Evolutionary conservation across 1,140 invertebrate species (phyloP).

Genomic region (Drosophila murphyi): DNA sequence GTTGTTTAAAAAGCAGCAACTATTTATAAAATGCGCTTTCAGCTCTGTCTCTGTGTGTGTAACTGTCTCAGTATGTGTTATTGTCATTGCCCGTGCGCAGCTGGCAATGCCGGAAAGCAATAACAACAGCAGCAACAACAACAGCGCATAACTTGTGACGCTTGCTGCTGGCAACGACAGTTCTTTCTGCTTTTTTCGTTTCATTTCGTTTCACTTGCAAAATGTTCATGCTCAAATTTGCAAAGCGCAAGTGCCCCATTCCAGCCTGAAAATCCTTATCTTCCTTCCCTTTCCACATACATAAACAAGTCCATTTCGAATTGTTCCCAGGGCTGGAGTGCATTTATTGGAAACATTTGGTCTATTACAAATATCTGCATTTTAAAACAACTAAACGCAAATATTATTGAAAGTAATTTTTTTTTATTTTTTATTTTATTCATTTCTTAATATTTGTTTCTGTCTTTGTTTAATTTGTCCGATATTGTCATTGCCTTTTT

Average conservation of each 20-base stretch:
- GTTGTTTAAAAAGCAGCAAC: constrained; percentile 58
- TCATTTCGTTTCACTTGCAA: constrained; percentile 37
- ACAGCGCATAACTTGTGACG: constrained; percentile 63
- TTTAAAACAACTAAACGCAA: constrained; percentile 58
- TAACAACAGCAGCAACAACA: constrained; percentile 34
- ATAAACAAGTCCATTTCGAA: constrained; percentile 61
- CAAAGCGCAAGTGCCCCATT: constrained; percentile 63
- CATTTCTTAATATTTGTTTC: background rate
- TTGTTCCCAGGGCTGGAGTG: constrained; percentile 59
- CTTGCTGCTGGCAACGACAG: constrained; percentile 65
- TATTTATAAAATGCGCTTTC: constrained; percentile 81
- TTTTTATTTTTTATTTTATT: constrained; percentile 16
- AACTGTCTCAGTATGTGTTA: constrained; percentile 16
- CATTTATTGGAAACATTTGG: constrained; percentile 66
- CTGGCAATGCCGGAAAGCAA: constrained; percentile 78
- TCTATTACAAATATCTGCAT: constrained; percentile 73
- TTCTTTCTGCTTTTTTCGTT: background rate
- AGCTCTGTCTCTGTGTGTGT: constrained; percentile 50
- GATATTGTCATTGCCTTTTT: constrained; percentile 20
- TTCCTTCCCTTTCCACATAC: background rate
- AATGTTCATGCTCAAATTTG: constrained; percentile 53
- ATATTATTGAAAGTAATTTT: constrained; percentile 67
- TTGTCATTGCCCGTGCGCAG: constrained; percentile 50
- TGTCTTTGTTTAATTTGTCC: background rate
- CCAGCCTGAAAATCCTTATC: background rate